phyloP scores from a whole-genome alignment of 1,140 invertebrate species.

The Drosophila nigrodunni region DNA sequence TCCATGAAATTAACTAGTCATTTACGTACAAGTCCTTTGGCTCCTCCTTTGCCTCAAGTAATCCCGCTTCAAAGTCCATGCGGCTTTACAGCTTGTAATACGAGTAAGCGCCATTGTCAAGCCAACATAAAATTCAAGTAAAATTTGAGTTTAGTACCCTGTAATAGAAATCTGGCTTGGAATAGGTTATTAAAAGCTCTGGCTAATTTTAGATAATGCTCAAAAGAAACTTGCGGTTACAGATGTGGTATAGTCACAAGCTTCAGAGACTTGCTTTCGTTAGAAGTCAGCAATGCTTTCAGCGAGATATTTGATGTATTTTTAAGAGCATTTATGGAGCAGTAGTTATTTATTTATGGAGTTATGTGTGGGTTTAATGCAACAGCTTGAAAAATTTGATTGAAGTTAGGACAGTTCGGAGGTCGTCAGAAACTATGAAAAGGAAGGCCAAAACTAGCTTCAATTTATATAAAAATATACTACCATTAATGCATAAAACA shows the following conservation, averaged over 20 bases:
- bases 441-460: no score
- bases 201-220: neutral
- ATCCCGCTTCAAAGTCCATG: neutral
- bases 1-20: conserved; percentile 43
- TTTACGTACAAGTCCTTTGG: conserved; percentile 4
- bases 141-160: conserved; percentile 28
- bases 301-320: no score
- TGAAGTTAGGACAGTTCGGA: neutral
- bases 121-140: conserved; percentile 22
- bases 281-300: no score
- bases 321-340: no score
- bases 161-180: neutral
- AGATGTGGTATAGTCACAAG: neutral
- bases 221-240: neutral
- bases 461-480: no score
- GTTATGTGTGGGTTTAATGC: neutral
- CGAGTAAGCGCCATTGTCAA: conserved; percentile 24
- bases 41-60: neutral
- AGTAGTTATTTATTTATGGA: no score
- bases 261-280: neutral
- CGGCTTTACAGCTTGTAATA: conserved; percentile 30
- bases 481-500: no score
- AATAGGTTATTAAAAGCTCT: neutral
- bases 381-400: neutral
- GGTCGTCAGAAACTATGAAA: no score